phyloP scores from a whole-genome alignment of 1,140 invertebrate species.

The Trypoxylus dichotomus region DNA sequence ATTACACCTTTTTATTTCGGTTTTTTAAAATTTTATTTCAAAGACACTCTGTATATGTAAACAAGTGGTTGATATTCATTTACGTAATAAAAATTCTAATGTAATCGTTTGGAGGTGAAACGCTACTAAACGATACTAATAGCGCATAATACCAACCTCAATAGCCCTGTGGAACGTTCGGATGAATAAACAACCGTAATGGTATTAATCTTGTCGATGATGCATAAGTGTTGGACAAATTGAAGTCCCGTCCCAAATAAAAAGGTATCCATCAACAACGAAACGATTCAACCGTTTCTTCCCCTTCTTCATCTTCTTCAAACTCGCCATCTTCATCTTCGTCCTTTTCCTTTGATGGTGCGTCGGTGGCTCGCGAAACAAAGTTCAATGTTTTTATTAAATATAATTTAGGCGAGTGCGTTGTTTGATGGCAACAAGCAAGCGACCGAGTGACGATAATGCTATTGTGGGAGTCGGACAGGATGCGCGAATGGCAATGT shows the following conservation, averaged over 20 bases:
- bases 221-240: neutral
- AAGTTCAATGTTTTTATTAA: slow-evolving; percentile 21
- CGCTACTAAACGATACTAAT: neutral
- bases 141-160: neutral
- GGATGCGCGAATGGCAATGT: slow-evolving; percentile 27
- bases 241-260: slow-evolving; percentile 16
- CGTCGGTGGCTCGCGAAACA: slow-evolving; percentile 6
- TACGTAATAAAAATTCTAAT: too few species aligned
- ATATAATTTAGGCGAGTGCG: slow-evolving; percentile 22
- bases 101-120: neutral
- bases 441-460: slow-evolving; percentile 20
- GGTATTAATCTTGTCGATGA: neutral
- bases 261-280: slow-evolving; percentile 15
- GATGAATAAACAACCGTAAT: neutral
- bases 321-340: too few species aligned
- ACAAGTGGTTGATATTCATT: too few species aligned
- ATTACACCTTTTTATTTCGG: too few species aligned
- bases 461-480: slow-evolving; percentile 26
- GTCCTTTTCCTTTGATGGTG: neutral
- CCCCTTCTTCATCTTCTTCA: neutral
- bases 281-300: neutral
- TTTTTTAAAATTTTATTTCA: too few species aligned
- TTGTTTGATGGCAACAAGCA: slow-evolving; percentile 9
- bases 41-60: too few species aligned
- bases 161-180: neutral